Base-by-base conservation (phyloP, 2,888 invertebrate genomes). In the Cephus runcator region DNA sequence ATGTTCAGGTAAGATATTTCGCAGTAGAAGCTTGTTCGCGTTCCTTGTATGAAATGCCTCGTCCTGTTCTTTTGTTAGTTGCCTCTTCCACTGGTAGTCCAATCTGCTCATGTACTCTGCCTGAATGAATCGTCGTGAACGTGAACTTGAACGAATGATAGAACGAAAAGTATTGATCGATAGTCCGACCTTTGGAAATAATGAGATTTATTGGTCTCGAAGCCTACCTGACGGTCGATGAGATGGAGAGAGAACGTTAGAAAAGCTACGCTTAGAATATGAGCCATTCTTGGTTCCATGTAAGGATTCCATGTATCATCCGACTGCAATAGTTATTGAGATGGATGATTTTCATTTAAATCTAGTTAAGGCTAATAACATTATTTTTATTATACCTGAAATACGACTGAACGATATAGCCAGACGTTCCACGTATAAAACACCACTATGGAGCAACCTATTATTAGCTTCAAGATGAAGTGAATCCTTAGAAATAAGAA, bases 1-100 rank as follows among this genome's bases (percentile, higher is more conserved):
- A 91, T 98, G 98, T 33, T 95, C 94, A 0, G 99, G 99, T 69
- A 99, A 93, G 87, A 99, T 98, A 90, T 99, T 99, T 87, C 97
- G 95, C 69, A 99, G 93, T 69, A 99, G 93, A 92, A 97, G 95
- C 87, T 96, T 97, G 91, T 98, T 98, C 0, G 98, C 96, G 85
- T 95, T 95, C 82, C 97, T 95, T 90, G 96, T 97, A n/a, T 95
- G 95, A 84, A 96, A 94, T 0, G 97, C 97, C 91, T 98, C 96
- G 83, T 95, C 94, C 91, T 97, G 96, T 88, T 98, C 98, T 83
- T 95, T 94, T 77, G 93, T 93, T 79, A 96, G 92, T 85, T 96
- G 95, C 36, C 96, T 92, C 88, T 98, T 96, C 95, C 97, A 97
- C 77, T 93, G 89, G 83, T 96, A 97, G 90, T 98, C 98, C 83